A percentile compares a stretch with the other conserved stretches of the same genome.
Evolutionary conservation across 23 tunicate genomes (phyloP).

Genomic region (Oikopleura albicans): DNA sequence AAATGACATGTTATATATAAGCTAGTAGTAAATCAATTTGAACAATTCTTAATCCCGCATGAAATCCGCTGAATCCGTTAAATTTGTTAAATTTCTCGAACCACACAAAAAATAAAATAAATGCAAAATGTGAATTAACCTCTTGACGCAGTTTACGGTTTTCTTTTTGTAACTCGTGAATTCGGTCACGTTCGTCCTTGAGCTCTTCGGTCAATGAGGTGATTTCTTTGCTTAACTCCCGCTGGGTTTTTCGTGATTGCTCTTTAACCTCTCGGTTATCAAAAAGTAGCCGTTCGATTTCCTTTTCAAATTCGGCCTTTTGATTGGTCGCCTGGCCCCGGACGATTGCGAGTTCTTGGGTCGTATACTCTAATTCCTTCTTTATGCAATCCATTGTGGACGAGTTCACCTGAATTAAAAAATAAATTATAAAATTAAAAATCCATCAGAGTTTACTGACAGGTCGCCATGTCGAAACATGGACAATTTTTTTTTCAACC

Average conservation of each 20-base stretch:
- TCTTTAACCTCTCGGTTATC: background rate
- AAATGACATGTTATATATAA: too few relatives aligned
- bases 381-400: conserved; percentile 7
- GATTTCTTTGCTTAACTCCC: background rate
- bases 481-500: too few relatives aligned
- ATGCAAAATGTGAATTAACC: background rate
- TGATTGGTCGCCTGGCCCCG: background rate
- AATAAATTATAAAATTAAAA: too few relatives aligned
- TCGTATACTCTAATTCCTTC: background rate
- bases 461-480: too few relatives aligned
- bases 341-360: background rate
- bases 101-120: too few relatives aligned
- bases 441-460: too few relatives aligned
- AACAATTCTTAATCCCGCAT: too few relatives aligned
- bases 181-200: conserved; percentile 16
- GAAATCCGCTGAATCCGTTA: too few relatives aligned
- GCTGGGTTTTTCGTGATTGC: conserved; percentile 15
- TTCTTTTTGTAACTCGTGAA: conserved; percentile 15
- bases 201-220: conserved; percentile 16
- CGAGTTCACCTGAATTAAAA: background rate
- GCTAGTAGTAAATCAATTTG: too few relatives aligned
- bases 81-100: too few relatives aligned
- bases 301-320: conserved; percentile 13
- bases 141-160: conserved; percentile 10
- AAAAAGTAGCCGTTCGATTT: background rate